phyloP scores from a whole-genome alignment of 2,113 vertebrate genomes.

The Plectropomus leopardus region DNA sequence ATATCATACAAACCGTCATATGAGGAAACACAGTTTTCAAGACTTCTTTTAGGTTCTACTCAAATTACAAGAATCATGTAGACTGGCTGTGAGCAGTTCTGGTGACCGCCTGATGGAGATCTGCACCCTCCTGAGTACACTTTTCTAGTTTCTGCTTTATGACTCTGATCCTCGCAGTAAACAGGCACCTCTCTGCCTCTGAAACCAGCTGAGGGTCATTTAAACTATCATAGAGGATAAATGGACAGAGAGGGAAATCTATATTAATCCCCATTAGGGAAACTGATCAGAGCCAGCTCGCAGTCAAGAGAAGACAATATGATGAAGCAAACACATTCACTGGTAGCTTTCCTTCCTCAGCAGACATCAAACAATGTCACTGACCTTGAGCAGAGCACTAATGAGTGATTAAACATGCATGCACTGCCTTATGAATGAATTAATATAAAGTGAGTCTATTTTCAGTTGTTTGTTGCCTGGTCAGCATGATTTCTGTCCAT shows the following conservation, averaged over 20 bases:
- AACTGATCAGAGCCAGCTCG: neutral
- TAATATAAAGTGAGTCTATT: neutral
- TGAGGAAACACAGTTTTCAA: no score
- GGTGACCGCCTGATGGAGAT: no score
- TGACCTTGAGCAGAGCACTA: neutral
- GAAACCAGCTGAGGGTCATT: constrained; percentile 5
- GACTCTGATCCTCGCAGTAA: neutral
- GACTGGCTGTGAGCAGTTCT: no score
- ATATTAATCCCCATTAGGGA: neutral
- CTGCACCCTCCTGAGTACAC: no score
- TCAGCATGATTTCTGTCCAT: neutral
- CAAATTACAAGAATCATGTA: no score
- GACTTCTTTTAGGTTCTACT: no score
- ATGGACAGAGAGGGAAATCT: constrained; percentile 8
- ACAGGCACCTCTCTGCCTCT: neutral
- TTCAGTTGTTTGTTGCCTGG: neutral
- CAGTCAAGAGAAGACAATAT: neutral
- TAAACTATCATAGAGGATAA: neutral
- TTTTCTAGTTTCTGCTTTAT: neutral
- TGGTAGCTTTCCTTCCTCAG: neutral
- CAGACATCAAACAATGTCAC: neutral
- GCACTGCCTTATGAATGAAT: neutral
- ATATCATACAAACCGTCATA: no score
- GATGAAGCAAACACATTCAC: neutral
- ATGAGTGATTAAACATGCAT: constrained; percentile 5